Base-by-base conservation (phyloP, 2,797 vertebrate genomes). In the Podarcis lilfordi region DNA sequence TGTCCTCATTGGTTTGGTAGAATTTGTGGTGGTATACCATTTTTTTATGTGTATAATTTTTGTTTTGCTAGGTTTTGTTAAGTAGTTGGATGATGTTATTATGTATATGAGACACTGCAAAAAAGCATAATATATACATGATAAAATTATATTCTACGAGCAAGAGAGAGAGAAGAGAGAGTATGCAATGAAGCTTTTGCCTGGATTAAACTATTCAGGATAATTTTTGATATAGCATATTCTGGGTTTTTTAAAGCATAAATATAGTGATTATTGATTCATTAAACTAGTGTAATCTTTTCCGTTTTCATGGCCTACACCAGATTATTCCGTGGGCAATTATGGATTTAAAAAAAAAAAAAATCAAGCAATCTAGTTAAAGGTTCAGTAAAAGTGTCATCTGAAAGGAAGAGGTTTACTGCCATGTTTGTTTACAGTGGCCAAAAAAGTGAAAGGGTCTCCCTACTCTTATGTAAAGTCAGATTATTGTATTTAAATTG, bases 11-110 rank as follows among this genome's bases (percentile, higher is more conserved):
- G 87, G n/a, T 92, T 92, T 59, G 71, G 55, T 90, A 1, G 4
- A 15, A 3, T 80, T 0, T 35, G 85, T 40, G 5, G 3, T 66
- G 71, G 2, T n/a, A 15, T 83, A 88, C 81, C 79, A n/a, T 90
- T 91, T 91, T 91, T 86, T 64, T 64, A 23, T 64, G 21, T 64
- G 61, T 93, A 89, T 85, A 91, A 89, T 76, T 92, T 72, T 93
- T 91, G 75, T 40, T 68, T 91, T 80, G 55, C 76, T 43, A 2
- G 76, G 6, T 72, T 61, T 32, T 13, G 2, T 74, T 17, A 13
- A 0, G 5, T 45, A 21, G 15, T 40, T 50, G 86, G 19, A 50
- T 25, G 3, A 68, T 85, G 45, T 35, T 86, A 80, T 50, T 40
- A 79, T 32, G 19, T 81, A 59, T 29, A 8, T 29, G 69, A 45